Percentiles rank a stretch among this genome's conserved stretches.
Evolutionary conservation across 2,888 invertebrate species (phyloP).

Genomic region (Trissolcus brochymenae): DNA sequence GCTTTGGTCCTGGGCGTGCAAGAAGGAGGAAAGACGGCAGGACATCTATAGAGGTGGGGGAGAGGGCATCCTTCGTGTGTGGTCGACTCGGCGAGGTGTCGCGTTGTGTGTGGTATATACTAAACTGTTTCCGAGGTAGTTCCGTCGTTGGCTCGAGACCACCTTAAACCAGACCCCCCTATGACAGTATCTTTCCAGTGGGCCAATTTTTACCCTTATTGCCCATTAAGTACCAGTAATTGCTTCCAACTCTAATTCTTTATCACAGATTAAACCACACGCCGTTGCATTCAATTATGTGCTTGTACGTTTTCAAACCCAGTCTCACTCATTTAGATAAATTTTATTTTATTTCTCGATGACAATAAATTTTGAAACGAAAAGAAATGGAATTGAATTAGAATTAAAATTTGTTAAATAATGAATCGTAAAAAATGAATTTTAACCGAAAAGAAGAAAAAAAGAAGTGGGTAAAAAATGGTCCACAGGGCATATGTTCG

Average conservation of each 20-base stretch:
- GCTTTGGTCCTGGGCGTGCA: too few species aligned
- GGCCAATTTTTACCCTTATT: constrained; percentile 31
- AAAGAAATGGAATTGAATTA: too few species aligned
- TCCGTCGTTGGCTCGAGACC: constrained; percentile 62
- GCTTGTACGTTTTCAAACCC: too few species aligned
- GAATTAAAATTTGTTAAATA: too few species aligned
- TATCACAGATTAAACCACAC: background rate
- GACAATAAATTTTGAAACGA: too few species aligned
- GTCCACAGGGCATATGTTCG: background rate
- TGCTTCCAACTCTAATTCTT: background rate
- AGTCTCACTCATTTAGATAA: too few species aligned
- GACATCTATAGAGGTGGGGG: constrained; percentile 41
- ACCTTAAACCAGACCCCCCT: constrained; percentile 56
- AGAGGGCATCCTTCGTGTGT: constrained; percentile 73
- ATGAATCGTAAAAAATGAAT: background rate
- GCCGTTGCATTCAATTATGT: too few species aligned
- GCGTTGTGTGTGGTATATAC: constrained; percentile 75
- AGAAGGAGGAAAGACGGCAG: constrained; percentile 41
- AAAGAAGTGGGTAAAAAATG: background rate
- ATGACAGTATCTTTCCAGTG: constrained; percentile 21
- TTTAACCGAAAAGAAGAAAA: background rate
- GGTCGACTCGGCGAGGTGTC: constrained; percentile 74
- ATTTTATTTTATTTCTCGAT: too few species aligned
- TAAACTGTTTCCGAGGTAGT: constrained; percentile 69
- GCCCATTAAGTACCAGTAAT: constrained; percentile 29